Evolutionary conservation across 2,113 vertebrate species (phyloP).

Genomic region (Myiozetetes cayanensis): DNA sequence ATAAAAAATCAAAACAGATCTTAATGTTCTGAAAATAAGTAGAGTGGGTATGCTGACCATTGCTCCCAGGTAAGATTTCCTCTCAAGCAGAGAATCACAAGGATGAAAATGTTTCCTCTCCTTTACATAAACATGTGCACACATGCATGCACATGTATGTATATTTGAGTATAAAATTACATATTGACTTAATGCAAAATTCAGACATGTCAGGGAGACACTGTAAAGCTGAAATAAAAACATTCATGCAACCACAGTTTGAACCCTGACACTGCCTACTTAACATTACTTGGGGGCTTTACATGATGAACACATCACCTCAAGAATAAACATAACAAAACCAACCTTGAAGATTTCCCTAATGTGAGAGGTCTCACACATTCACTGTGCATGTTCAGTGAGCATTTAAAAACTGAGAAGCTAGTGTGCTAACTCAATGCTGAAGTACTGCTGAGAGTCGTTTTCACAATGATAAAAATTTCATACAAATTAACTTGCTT

Average conservation of each 20-base stretch:
- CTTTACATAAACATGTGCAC: not conserved
- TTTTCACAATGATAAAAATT: not conserved
- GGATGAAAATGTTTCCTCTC: not conserved
- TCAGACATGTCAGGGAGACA: not conserved
- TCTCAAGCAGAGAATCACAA: not conserved
- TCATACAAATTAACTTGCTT: not conserved
- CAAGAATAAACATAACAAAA: not conserved
- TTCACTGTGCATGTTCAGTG: not conserved
- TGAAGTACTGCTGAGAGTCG: not conserved
- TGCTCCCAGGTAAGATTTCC: rapidly evolving
- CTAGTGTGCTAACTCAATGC: not conserved
- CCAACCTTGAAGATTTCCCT: not conserved
- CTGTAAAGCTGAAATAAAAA: not conserved
- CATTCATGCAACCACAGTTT: not conserved
- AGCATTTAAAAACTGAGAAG: not conserved
- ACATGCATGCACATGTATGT: rapidly evolving
- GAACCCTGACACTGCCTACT: not conserved
- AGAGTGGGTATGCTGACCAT: not conserved
- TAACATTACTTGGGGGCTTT: not conserved
- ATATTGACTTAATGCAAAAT: not conserved
- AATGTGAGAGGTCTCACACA: not conserved
- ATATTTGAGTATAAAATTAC: not conserved
- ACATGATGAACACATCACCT: not conserved
- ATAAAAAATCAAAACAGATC: not conserved
- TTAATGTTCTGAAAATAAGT: not conserved